Evolutionary conservation across 2,797 vertebrate species (phyloP).

Genomic region (Propithecus perrieri): DNA sequence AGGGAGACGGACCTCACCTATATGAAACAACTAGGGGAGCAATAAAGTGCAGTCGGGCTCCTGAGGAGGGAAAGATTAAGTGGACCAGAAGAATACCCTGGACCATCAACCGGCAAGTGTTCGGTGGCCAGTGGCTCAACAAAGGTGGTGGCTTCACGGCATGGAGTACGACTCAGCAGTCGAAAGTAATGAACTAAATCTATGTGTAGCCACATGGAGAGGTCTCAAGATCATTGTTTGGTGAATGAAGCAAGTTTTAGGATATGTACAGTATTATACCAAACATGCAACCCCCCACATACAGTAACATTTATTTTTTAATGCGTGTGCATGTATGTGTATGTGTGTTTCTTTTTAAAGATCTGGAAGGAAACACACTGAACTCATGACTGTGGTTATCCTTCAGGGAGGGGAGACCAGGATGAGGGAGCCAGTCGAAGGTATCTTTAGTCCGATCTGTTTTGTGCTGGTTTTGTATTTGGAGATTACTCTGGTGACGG

Average conservation of each 20-base stretch:
- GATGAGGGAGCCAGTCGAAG: not conserved
- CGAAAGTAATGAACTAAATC: not conserved
- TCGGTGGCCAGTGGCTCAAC: not conserved
- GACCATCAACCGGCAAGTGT: not conserved
- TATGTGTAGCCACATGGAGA: too few species aligned
- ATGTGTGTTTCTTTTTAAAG: not conserved
- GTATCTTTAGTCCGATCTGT: not conserved
- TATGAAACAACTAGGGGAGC: not conserved
- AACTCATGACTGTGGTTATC: not conserved
- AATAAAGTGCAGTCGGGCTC: not conserved
- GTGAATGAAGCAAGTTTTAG: not conserved
- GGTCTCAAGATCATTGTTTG: not conserved
- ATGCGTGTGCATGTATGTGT: not conserved
- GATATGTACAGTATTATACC: not conserved
- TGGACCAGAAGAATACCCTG: not conserved
- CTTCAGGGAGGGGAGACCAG: not conserved
- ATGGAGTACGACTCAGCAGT: not conserved
- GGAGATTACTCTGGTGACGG: not conserved
- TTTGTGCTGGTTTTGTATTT: not conserved
- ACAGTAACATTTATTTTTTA: not conserved
- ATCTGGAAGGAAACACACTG: not conserved
- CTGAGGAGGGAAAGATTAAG: not conserved
- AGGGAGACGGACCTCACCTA: not conserved
- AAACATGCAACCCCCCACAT: not conserved
- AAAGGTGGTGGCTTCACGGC: not conserved